These are phyloP conservation scores for Ceyx margarethae DNA, from an alignment of 2,113 vertebrate species.

Conservation along the genomic window DNA sequence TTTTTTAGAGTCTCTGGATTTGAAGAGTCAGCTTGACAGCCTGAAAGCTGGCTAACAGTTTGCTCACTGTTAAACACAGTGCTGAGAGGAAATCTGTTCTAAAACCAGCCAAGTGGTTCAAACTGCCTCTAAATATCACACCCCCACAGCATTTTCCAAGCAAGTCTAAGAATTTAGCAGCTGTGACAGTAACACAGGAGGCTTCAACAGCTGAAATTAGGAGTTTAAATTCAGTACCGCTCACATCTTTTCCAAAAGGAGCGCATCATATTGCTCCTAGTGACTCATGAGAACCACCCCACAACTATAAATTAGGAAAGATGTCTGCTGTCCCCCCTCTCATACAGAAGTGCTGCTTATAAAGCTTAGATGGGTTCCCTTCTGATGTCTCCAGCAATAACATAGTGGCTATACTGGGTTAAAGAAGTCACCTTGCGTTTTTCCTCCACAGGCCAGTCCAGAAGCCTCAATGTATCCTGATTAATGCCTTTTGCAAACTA, in stretches of 20 bases:
- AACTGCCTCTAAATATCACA: slow-evolving; percentile 48
- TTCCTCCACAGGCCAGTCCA: not conserved
- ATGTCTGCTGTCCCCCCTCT: not conserved
- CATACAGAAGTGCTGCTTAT: not conserved
- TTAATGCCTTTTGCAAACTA: not conserved
- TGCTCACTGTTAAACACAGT: slow-evolving; percentile 30
- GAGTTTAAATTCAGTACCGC: slow-evolving; percentile 28
- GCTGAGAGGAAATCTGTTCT: slow-evolving; percentile 46
- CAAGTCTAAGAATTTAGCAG: slow-evolving; percentile 12
- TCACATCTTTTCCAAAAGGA: slow-evolving; percentile 1
- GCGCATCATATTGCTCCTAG: not conserved
- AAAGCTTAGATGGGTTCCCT: not conserved
- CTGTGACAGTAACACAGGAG: slow-evolving; percentile 52
- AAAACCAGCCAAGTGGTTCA: slow-evolving; percentile 46
- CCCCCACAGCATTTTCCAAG: slow-evolving; percentile 26
- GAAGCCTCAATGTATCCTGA: not conserved
- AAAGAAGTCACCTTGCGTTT: not conserved
- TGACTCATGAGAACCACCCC: slow-evolving; percentile 1
- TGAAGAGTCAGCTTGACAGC: not conserved
- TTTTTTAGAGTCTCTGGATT: not conserved
- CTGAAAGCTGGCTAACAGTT: slow-evolving; percentile 42
- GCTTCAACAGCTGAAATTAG: slow-evolving; percentile 38
- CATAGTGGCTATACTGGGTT: not conserved
- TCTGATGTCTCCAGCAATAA: not conserved
- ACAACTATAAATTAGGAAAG: not conserved